A percentile compares a stretch with the other conserved stretches of the same genome.
Evolutionary conservation across 1,140 invertebrate species (phyloP).

Genomic region (Proales similis): DNA sequence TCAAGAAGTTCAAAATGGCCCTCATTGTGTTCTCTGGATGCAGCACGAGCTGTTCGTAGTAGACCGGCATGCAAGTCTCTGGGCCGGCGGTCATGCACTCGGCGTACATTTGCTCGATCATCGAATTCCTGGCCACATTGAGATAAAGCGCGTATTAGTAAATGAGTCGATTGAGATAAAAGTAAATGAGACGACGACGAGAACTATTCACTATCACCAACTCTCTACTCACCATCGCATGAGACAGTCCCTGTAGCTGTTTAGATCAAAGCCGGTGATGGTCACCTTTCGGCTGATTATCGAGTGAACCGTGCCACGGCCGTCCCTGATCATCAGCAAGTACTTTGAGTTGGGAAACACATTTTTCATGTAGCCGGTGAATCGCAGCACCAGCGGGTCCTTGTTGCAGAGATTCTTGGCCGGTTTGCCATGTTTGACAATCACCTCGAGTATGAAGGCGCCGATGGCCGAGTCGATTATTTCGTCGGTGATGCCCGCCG

Average conservation of each 20-base stretch:
- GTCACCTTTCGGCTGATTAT: conserved; percentile 94
- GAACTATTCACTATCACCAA: too few species aligned
- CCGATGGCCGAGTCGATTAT: conserved; percentile 89
- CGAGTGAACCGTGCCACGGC: conserved; percentile 91
- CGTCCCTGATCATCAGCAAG: conserved; percentile 94
- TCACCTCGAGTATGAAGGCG: conserved; percentile 82
- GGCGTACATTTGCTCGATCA: conserved; percentile 83
- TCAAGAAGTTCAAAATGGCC: conserved; percentile 78
- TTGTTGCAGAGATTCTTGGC: conserved; percentile 88
- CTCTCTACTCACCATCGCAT: too few species aligned
- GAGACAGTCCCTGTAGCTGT: conserved; percentile 82
- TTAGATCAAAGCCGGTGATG: conserved; percentile 92
- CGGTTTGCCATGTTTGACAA: conserved; percentile 76
- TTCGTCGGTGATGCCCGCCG: conserved; percentile 85
- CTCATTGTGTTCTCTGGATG: conserved; percentile 83
- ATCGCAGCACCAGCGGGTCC: conserved; percentile 94
- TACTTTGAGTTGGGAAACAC: conserved; percentile 75
- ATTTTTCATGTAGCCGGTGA: conserved; percentile 65
- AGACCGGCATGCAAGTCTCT: conserved; percentile 75
- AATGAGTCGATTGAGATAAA: too few species aligned
- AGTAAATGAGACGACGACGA: too few species aligned
- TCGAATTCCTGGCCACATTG: too few species aligned
- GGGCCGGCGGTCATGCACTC: conserved; percentile 64
- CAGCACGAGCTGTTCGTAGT: conserved; percentile 93
- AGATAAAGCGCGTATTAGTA: too few species aligned